Evolutionary conservation across 2,113 vertebrate species (phyloP), one percentile per base, ranked within the genome.

Genomic region (Tenrec ecaudatus): DNA sequence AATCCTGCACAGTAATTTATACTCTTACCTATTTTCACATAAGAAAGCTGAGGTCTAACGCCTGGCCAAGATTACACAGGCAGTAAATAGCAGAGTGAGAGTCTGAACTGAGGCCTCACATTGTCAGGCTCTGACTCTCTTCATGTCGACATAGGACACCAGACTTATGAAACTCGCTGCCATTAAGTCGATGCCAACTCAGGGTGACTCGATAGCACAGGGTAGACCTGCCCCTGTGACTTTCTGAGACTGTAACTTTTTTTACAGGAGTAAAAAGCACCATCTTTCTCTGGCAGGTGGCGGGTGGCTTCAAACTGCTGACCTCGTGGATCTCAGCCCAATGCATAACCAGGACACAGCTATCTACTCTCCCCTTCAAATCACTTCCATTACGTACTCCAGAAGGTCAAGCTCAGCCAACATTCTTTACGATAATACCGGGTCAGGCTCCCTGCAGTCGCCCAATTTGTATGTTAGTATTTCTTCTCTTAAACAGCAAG

Each of bases 11-110:
- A 64, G 20, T 76, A 64, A 29, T 69, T 69, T 91, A 88, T 82
- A 84, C 19, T 84, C n/a, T 94, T 27, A 58, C 25, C 16, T 14
- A 43, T 77, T 79, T 94, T 93, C 82, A 29, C 25, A 69, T 76
- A 33, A 82, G 43, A 57, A 86, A 57, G 68, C 47, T 47, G 84
- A 88, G 25, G 15, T 40, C 62, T 69, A 78, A 6, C 27, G n/a
- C 17, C 79, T 92, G 16, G 57, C 25, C n/a, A 68, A 94, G 40
- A 57, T 64, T 33, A 85, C 31, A 60, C 12, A 29, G 6, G 3
- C 23, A 36, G 15, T n/a, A 79, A 88, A 58, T 69, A 66, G 66
- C 6, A 78, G 84, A 73, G 20, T 69, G 78, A 8, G 60, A 84
- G 77, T 8, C 38, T 14, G 60, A 87, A 84, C 23, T 86, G 25